Evolutionary conservation across 2,888 invertebrate genomes (phyloP).

Genomic region (Agelastica alni): DNA sequence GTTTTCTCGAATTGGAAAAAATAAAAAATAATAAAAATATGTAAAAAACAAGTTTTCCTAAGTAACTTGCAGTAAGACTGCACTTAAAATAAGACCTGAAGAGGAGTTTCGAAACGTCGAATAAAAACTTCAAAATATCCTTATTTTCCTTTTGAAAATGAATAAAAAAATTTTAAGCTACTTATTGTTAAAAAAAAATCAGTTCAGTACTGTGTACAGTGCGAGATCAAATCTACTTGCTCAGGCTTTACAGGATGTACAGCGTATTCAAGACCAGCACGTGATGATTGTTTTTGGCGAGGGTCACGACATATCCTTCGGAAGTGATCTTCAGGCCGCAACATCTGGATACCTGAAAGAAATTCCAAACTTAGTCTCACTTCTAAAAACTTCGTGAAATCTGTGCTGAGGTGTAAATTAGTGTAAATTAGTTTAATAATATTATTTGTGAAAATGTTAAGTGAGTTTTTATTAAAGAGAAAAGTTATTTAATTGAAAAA

Average conservation of each 20-base stretch:
- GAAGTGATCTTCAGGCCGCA: conserved; percentile 97
- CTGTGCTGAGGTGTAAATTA: no score
- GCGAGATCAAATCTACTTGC: conserved; percentile 58
- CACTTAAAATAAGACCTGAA: conserved; percentile 39
- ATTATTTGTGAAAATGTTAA: no score
- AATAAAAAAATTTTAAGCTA: conserved; percentile 39
- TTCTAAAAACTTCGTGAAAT: no score
- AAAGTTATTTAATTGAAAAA: no score
- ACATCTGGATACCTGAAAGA: conserved; percentile 90
- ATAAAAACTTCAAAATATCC: conserved; percentile 32
- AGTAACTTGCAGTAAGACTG: conserved; percentile 24
- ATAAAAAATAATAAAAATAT: conserved; percentile 23
- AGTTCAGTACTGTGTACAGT: conserved; percentile 56
- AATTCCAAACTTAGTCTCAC: no score
- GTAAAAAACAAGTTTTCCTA: conserved; percentile 34
- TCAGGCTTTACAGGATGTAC: conserved; percentile 80
- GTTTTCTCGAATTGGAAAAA: conserved; percentile 29
- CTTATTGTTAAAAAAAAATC: conserved; percentile 48
- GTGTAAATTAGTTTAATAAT: no score
- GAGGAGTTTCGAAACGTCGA: conserved; percentile 32
- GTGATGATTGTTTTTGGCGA: conserved; percentile 99
- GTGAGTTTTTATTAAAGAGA: no score
- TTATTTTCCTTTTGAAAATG: conserved; percentile 19
- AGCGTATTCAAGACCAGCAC: conserved; percentile 94
- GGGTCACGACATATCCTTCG: conserved; percentile 92